Conservation (phyloP, 2,888 invertebrate species). For the Stenurella melanura region DNA sequence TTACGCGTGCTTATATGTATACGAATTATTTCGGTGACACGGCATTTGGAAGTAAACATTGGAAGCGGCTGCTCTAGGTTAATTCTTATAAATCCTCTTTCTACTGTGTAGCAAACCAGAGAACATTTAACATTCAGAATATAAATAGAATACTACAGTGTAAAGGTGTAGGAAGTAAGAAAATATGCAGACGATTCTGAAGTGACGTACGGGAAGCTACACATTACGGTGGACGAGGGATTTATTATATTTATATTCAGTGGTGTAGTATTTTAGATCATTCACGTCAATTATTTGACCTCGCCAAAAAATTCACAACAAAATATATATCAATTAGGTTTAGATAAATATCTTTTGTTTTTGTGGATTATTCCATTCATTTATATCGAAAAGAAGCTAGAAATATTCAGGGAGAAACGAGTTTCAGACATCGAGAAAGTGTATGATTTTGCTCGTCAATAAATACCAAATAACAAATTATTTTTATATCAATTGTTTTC, state of each 20-base stretch:
- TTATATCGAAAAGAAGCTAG: too few relatives aligned
- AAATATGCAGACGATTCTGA: background rate
- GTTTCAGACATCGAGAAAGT: too few relatives aligned
- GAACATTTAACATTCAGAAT: background rate
- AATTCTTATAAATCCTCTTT: too few relatives aligned
- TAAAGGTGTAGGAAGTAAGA: background rate
- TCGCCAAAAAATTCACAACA: background rate
- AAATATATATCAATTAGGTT: background rate
- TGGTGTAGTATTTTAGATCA: background rate
- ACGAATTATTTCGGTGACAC: too few relatives aligned
- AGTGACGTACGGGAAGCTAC: background rate
- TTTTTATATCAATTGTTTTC: too few relatives aligned
- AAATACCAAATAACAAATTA: too few relatives aligned
- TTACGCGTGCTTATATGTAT: too few relatives aligned
- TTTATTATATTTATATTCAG: background rate
- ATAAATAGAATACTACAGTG: conserved; percentile 1
- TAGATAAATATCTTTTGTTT: background rate
- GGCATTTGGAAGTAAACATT: too few relatives aligned
- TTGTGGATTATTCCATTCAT: background rate
- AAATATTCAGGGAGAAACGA: too few relatives aligned
- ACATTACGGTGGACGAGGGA: background rate
- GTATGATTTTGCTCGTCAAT: too few relatives aligned
- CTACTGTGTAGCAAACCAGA: background rate
- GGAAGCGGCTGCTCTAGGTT: too few relatives aligned
- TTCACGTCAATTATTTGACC: background rate